A percentile compares a stretch with the other conserved stretches of the same genome.
Conservation (phyloP, 2,888 invertebrate species). For the Cremastinae sp. region DNA sequence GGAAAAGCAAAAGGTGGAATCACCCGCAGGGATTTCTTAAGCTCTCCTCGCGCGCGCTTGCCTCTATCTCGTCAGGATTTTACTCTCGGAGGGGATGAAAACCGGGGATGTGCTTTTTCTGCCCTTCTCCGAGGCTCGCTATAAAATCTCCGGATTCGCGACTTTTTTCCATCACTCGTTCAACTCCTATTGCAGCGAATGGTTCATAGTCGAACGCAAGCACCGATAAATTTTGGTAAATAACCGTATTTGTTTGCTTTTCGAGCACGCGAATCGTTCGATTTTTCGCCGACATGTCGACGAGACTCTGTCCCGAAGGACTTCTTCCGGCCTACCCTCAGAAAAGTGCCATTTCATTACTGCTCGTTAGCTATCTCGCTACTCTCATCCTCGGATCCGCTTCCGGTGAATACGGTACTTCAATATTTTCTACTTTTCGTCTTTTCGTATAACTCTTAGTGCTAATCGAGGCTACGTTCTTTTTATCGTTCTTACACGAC, state of each 20-base stretch:
- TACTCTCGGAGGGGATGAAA: slow-evolving; percentile 26
- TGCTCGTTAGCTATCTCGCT: slow-evolving; percentile 60
- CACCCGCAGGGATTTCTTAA: slow-evolving; percentile 55
- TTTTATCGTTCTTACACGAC: no score
- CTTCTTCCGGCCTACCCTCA: slow-evolving; percentile 2
- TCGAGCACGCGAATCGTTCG: neutral
- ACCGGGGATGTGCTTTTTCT: slow-evolving; percentile 40
- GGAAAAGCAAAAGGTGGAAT: neutral
- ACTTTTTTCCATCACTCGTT: slow-evolving; percentile 62
- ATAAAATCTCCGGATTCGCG: slow-evolving; percentile 64
- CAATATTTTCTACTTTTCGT: neutral
- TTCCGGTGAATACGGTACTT: slow-evolving; percentile 72
- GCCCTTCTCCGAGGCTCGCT: slow-evolving; percentile 48
- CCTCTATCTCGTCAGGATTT: slow-evolving; percentile 38
- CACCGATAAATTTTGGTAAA: no score
- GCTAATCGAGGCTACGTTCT: no score
- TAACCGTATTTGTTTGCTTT: neutral
- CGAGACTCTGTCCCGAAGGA: slow-evolving; percentile 11
- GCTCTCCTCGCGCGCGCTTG: slow-evolving; percentile 12
- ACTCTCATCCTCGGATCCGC: slow-evolving; percentile 57
- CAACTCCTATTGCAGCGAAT: slow-evolving; percentile 52
- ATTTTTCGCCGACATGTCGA: slow-evolving; percentile 29
- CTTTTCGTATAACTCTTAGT: no score
- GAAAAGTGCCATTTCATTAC: slow-evolving; percentile 60
- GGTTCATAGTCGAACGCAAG: neutral